These are phyloP conservation scores for Sciurus carolinensis DNA, from an alignment of 2,797 vertebrate species.

Conservation along the genomic window DNA sequence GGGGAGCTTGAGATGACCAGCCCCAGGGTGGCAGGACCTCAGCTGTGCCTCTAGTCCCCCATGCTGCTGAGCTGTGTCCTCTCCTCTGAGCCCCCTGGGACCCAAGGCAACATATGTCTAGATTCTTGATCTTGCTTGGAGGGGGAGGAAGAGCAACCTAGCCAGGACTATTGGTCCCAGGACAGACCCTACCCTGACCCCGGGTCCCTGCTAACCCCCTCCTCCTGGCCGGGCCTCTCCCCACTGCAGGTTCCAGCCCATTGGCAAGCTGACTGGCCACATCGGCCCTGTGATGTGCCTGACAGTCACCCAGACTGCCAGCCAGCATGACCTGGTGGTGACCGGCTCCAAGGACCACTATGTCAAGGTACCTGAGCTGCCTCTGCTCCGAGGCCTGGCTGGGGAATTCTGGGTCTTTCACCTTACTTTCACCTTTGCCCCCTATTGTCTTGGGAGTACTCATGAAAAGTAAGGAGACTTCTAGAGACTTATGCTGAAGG, in stretches of 20 bases:
- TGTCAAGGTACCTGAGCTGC: slow-evolving; percentile 92
- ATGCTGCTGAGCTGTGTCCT: neutral
- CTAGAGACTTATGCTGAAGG: neutral
- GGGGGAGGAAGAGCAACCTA: neutral
- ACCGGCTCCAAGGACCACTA: slow-evolving; percentile 99
- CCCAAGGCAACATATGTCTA: accelerated
- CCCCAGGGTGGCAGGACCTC: accelerated
- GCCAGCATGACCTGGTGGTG: slow-evolving; percentile 96
- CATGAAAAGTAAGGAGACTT: neutral
- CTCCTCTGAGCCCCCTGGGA: neutral
- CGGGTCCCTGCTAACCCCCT: neutral
- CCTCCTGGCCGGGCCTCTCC: neutral
- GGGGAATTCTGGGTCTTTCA: accelerated
- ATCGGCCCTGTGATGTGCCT: slow-evolving; percentile 98
- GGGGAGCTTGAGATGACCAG: accelerated
- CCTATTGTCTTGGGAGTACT: neutral
- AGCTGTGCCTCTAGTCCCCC: neutral
- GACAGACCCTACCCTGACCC: neutral
- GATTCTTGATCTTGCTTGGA: neutral
- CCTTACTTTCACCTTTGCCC: neutral
- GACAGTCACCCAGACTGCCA: slow-evolving; percentile 94
- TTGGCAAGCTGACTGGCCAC: slow-evolving; percentile 96
- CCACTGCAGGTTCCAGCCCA: slow-evolving; percentile 93
- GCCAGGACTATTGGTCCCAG: accelerated
- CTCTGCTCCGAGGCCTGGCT: accelerated